These are phyloP conservation scores for Notodonta ziczac DNA, from an alignment of 2,888 invertebrate species.

Conservation along the genomic window DNA sequence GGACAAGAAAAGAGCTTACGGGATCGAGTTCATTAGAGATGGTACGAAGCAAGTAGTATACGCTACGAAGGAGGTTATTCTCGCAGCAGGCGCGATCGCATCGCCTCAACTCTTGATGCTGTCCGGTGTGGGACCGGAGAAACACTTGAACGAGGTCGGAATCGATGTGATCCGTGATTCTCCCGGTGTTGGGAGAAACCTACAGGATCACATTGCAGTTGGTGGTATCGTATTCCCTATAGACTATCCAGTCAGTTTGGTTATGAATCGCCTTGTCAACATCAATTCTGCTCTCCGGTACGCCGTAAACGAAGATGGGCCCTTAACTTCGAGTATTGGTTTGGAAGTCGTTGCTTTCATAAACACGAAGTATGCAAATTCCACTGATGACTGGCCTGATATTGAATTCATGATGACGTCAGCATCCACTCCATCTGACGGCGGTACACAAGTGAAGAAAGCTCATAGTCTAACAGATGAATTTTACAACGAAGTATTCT, in stretches of 20 bases:
- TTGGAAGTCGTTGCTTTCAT: conserved; percentile 95
- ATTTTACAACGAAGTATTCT: conserved; percentile 91
- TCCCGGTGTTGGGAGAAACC: conserved; percentile 93
- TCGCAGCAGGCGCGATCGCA: conserved; percentile 95
- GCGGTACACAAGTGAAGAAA: conserved; percentile 91
- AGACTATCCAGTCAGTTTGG: conserved; percentile 91
- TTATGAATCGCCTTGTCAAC: conserved; percentile 92
- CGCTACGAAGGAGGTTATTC: conserved; percentile 92
- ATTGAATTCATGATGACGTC: conserved; percentile 96
- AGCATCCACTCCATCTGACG: conserved; percentile 92
- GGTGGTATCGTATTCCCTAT: conserved; percentile 93
- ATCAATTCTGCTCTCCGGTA: conserved; percentile 93
- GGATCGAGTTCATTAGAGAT: conserved; percentile 91
- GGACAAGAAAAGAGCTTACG: conserved; percentile 88
- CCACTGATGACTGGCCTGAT: conserved; percentile 95
- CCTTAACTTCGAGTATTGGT: conserved; percentile 93
- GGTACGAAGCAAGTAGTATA: conserved; percentile 86
- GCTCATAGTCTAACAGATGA: conserved; percentile 93
- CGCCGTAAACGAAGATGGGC: conserved; percentile 93
- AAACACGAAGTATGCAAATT: conserved; percentile 94
- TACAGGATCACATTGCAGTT: conserved; percentile 95
- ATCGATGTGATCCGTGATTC: conserved; percentile 90
- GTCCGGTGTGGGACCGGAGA: conserved; percentile 92
- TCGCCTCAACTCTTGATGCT: conserved; percentile 96
- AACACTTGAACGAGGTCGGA: conserved; percentile 89